Base-by-base conservation (phyloP, 2,888 invertebrate genomes). In the Drosophila tripunctata region DNA sequence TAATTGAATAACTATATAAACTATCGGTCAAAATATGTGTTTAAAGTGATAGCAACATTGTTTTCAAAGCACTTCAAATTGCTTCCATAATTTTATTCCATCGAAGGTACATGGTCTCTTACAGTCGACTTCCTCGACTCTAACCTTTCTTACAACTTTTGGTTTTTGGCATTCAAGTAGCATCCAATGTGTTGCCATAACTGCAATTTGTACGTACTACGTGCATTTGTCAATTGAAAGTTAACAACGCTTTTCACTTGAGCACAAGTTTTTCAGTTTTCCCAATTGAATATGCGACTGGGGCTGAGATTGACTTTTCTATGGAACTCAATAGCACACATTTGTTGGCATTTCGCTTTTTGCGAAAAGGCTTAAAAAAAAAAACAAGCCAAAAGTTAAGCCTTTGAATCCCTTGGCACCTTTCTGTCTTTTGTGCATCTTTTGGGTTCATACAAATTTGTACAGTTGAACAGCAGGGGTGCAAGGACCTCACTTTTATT, bases 401-500 rank as follows among this genome's bases (percentile, higher is more conserved):
- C 30, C n/a, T 63, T 47, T 27, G 57, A 55, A 48, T 54, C 36
- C 35, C 47, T 52, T 44, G 31, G 22, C 5, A 35, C 6, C 14
- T 24, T 33, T 51, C 55, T 30, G 24, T 19, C 5, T 22, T 31
- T 22, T 63, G 30, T 14, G 19, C 54, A 70, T 63, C 64, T 54
- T 38, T 33, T 36, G 24, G 38, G 24, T n/a, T 40, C 24, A 33
- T 10, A 51, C 22, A 47, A 71, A 70, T 54, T 70, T 33, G 36
- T 24, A 45, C 62, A 51, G 36, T 35, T n/a, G n/a, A n/a, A n/a
- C n/a, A n/a, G 15, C 40, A 47, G 12, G 35, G 54, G 35, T 24
- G 27, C 38, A 12, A 19, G 64, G n/a, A 35, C 33, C 40, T 48
- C 78, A 66, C 51, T 87, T 81, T 84, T 87, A 84, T 82, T 82